Percentiles rank a stretch among this genome's conserved stretches.
Evolutionary conservation across 2,888 invertebrate species (phyloP).

Genomic region (Lymantria dispar): DNA sequence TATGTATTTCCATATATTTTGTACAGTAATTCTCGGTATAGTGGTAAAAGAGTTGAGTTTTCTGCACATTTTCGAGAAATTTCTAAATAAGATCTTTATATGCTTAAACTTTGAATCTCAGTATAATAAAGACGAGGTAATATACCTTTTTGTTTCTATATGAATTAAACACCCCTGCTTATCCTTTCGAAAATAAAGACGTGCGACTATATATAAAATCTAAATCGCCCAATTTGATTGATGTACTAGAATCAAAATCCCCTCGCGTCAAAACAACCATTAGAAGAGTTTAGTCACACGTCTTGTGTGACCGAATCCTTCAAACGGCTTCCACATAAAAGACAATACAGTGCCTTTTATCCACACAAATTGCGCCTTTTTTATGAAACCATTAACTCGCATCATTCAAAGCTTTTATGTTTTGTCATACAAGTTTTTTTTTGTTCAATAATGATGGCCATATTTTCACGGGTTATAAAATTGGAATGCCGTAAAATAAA

Average conservation of each 20-base stretch:
- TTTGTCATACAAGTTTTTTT: slow-evolving; percentile 27
- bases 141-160: too few species aligned
- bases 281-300: background rate
- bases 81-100: too few species aligned
- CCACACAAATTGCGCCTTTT: slow-evolving; percentile 44
- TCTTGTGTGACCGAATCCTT: slow-evolving; percentile 9
- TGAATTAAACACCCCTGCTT: too few species aligned
- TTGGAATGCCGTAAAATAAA: background rate
- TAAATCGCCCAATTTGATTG: slow-evolving; percentile 2
- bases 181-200: too few species aligned
- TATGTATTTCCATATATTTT: too few species aligned
- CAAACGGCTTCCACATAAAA: slow-evolving; percentile 23
- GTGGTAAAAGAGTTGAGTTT: too few species aligned
- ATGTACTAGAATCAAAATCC: background rate
- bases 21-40: too few species aligned
- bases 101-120: too few species aligned
- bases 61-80: too few species aligned
- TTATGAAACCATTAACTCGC: slow-evolving; percentile 47
- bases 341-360: slow-evolving; percentile 47
- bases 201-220: background rate
- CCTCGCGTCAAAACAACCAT: slow-evolving; percentile 3
- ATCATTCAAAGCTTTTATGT: slow-evolving; percentile 50
- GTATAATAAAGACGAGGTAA: too few species aligned
- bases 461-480: slow-evolving; percentile 10
- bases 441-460: slow-evolving; percentile 22